phyloP scores from a whole-genome alignment of 1,140 invertebrate species.

The Tetraneura akinire region DNA sequence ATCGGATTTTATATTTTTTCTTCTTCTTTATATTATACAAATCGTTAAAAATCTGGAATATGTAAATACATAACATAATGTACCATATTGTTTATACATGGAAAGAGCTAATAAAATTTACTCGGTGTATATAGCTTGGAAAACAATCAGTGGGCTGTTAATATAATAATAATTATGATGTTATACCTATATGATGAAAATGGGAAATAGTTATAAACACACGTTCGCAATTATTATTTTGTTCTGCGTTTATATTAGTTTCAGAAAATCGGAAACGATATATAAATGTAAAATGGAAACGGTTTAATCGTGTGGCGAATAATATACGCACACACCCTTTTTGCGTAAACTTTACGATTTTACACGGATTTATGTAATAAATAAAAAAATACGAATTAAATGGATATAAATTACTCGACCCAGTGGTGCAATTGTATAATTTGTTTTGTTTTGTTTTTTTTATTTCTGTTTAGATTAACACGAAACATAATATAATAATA shows the following conservation, averaged over 20 bases:
- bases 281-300: constrained; percentile 28
- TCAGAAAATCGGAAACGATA: constrained; percentile 12
- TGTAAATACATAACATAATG: too few relatives aligned
- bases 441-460: too few relatives aligned
- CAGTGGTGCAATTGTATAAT: background rate
- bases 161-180: background rate
- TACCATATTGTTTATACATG: too few relatives aligned
- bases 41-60: too few relatives aligned
- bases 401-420: background rate
- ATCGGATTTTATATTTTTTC: too few relatives aligned
- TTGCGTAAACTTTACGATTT: background rate
- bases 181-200: background rate
- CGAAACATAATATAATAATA: too few relatives aligned
- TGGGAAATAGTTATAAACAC: background rate
- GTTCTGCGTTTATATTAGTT: too few relatives aligned
- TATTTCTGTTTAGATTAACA: background rate
- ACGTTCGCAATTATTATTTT: constrained; percentile 20
- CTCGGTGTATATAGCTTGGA: background rate
- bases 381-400: background rate
- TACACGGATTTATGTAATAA: background rate
- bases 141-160: background rate
- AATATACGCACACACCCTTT: background rate
- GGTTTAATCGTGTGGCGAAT: constrained; percentile 23
- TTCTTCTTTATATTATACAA: too few relatives aligned
- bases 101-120: background rate